Conservation (phyloP, 2,888 invertebrate species). For the Protophormia terraenovae region DNA sequence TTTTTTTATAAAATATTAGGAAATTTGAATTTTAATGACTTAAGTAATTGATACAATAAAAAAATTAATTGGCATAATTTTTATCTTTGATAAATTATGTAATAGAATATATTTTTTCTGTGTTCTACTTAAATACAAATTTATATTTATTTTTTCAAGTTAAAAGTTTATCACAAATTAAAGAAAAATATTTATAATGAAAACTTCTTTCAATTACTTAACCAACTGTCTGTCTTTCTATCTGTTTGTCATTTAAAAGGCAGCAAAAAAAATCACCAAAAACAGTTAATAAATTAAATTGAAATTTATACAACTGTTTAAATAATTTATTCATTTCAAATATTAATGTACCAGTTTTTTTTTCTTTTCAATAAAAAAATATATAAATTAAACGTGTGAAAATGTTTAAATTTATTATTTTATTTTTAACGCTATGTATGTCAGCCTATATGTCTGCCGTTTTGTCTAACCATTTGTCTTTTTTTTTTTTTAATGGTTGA, state of each 20-base stretch:
- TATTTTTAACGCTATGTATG: neutral
- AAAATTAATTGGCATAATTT: too few relatives aligned
- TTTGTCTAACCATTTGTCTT: neutral
- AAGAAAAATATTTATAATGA: neutral
- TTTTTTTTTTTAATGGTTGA: neutral
- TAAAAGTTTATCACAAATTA: neutral
- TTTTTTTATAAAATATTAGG: too few relatives aligned
- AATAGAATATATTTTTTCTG: too few relatives aligned
- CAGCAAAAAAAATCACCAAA: neutral
- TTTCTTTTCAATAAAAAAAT: neutral
- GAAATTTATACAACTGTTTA: neutral
- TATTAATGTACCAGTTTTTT: neutral
- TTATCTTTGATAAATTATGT: too few relatives aligned
- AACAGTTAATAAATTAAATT: conserved; percentile 13
- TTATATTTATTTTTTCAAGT: neutral
- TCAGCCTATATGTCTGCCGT: conserved; percentile 12
- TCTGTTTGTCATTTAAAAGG: neutral
- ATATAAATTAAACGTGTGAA: conserved; percentile 34
- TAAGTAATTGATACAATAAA: too few relatives aligned
- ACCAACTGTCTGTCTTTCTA: neutral
- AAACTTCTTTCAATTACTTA: neutral
- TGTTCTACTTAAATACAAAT: too few relatives aligned
- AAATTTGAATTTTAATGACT: too few relatives aligned
- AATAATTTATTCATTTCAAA: neutral
- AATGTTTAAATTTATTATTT: conserved; percentile 30